Evolutionary conservation across 1,140 invertebrate species (phyloP).

Genomic region (Tetraneura akinire): DNA sequence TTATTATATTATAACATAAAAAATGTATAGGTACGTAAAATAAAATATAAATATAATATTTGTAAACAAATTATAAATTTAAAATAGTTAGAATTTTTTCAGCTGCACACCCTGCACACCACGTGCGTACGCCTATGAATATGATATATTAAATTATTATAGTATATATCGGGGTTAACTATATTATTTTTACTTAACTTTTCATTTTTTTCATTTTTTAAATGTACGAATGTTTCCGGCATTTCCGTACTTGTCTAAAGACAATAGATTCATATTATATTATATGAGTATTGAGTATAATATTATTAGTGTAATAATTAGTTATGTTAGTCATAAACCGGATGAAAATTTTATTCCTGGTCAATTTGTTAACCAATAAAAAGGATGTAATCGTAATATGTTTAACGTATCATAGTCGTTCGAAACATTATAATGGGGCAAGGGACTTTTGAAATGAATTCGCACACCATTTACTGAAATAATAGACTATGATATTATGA

Average conservation of each 20-base stretch:
- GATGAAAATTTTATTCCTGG: conserved; percentile 18
- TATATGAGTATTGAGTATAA: no score
- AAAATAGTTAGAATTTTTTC: no score
- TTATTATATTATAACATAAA: no score
- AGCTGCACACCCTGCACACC: no score
- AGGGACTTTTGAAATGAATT: conserved; percentile 32
- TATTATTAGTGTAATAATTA: background rate
- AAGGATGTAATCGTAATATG: conserved; percentile 20
- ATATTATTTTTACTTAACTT: no score
- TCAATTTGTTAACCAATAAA: conserved; percentile 38
- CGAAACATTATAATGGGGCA: background rate
- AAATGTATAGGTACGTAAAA: no score
- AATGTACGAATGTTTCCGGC: background rate
- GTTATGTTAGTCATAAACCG: background rate
- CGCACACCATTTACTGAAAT: conserved; percentile 46
- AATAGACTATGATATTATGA: background rate
- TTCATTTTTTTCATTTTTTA: conserved; percentile 1
- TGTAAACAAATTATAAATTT: no score
- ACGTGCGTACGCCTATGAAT: no score
- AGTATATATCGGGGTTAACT: background rate
- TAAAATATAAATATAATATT: no score
- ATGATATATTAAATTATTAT: background rate
- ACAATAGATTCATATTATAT: no score
- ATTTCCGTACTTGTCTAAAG: background rate
- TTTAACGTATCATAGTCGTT: background rate